Percentiles rank a stretch among this genome's conserved stretches.
Conservation (phyloP, 1,140 invertebrate species). For the Acyrthosiphon pisum region DNA sequence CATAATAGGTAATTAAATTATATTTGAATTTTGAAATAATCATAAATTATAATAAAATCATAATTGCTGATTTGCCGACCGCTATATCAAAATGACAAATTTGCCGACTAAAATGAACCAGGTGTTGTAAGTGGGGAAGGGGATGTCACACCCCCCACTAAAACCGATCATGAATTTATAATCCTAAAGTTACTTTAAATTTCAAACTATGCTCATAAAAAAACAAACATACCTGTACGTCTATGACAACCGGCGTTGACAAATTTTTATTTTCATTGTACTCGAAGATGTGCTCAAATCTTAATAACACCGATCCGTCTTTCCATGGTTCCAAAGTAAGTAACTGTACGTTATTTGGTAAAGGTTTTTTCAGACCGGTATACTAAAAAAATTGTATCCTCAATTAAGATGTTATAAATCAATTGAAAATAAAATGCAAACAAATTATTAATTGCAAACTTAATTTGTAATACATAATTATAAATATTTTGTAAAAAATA, state of each 20-base stretch:
- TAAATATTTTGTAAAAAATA: not conserved
- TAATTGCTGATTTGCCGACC: too few species aligned
- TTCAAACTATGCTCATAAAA: not conserved
- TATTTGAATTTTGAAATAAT: too few species aligned
- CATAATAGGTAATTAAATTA: too few species aligned
- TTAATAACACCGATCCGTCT: slow-evolving; percentile 64
- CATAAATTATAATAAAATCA: too few species aligned
- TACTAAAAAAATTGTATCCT: slow-evolving; percentile 56
- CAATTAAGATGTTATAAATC: not conserved
- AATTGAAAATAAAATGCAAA: not conserved
- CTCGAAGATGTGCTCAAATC: slow-evolving; percentile 73
- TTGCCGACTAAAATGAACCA: too few species aligned
- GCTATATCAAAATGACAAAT: too few species aligned
- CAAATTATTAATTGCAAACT: not conserved
- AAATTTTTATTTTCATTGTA: slow-evolving; percentile 59
- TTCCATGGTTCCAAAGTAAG: slow-evolving; percentile 69
- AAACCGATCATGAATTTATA: too few species aligned
- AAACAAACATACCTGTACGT: slow-evolving; percentile 58
- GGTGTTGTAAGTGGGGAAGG: too few species aligned
- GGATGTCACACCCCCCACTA: too few species aligned
- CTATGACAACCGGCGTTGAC: slow-evolving; percentile 58
- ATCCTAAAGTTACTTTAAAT: not conserved
- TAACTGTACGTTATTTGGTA: slow-evolving; percentile 70
- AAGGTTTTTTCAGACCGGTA: slow-evolving; percentile 57
- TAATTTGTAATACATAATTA: not conserved